These are phyloP conservation scores for Molossus molossus DNA, from an alignment of 2,797 vertebrate species.

Conservation along the genomic window DNA sequence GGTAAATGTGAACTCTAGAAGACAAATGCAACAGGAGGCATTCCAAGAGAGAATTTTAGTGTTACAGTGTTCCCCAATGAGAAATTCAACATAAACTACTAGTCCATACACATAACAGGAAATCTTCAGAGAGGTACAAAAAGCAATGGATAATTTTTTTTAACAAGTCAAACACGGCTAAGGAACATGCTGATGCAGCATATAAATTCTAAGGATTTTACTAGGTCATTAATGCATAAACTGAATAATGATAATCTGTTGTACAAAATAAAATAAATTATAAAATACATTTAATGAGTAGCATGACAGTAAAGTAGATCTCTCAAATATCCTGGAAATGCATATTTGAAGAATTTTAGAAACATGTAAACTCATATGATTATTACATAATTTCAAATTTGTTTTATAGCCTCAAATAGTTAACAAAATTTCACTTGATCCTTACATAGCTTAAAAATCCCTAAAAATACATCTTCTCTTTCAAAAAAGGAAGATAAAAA, in stretches of 20 bases:
- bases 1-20: slow-evolving; percentile 73
- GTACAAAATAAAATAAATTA: slow-evolving; percentile 58
- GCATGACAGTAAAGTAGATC: background rate
- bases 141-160: background rate
- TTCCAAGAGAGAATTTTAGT: background rate
- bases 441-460: background rate
- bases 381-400: slow-evolving; percentile 36
- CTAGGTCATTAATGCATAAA: background rate
- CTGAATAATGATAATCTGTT: background rate
- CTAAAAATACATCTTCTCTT: background rate
- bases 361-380: background rate
- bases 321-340: slow-evolving; percentile 32
- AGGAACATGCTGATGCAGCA: background rate
- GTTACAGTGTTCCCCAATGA: background rate
- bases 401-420: slow-evolving; percentile 51
- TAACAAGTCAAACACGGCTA: background rate
- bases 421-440: slow-evolving; percentile 3
- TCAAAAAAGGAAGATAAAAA: slow-evolving; percentile 34
- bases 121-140: slow-evolving; percentile 1
- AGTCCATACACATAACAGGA: background rate
- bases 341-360: slow-evolving; percentile 29
- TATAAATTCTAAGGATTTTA: slow-evolving; percentile 28
- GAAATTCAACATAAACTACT: background rate
- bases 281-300: slow-evolving; percentile 38
- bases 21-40: slow-evolving; percentile 57